Conservation (phyloP, 2,888 invertebrate genomes). For the Cerastoderma edule region DNA sequence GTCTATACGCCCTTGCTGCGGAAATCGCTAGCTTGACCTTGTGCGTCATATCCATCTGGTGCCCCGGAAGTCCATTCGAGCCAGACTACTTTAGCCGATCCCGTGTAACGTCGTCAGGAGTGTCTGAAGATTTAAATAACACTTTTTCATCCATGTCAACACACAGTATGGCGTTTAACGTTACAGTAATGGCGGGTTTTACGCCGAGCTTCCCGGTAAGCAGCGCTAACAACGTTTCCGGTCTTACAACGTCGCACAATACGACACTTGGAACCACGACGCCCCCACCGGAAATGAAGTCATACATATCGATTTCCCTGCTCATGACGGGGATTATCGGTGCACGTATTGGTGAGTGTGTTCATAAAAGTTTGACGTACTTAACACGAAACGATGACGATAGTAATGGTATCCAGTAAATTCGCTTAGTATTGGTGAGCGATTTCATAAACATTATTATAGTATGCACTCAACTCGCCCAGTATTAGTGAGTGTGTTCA, state of each 20-base stretch:
- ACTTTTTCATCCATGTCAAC: background rate
- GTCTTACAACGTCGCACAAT: too few species aligned
- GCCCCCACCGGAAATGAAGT: background rate
- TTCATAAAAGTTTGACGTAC: background rate
- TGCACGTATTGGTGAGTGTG: constrained; percentile 73
- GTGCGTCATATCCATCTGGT: constrained; percentile 84
- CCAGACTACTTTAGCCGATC: constrained; percentile 37
- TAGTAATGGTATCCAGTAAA: too few species aligned
- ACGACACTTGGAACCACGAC: background rate
- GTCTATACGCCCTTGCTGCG: constrained; percentile 77
- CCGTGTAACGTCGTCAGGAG: background rate
- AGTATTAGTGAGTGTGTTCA: too few species aligned
- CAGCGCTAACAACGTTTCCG: too few species aligned
- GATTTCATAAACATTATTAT: background rate
- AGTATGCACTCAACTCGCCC: too few species aligned
- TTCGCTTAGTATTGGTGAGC: background rate
- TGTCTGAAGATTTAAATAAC: background rate
- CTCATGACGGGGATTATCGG: constrained; percentile 75
- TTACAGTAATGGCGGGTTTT: too few species aligned
- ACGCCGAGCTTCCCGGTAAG: too few species aligned
- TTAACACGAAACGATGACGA: background rate
- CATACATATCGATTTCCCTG: constrained; percentile 63
- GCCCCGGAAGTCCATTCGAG: constrained; percentile 85
- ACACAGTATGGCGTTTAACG: too few species aligned
- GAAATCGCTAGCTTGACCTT: constrained; percentile 81